Evolutionary conservation across 2,797 vertebrate genomes (phyloP).

Genomic region (Gastrophryne carolinensis): DNA sequence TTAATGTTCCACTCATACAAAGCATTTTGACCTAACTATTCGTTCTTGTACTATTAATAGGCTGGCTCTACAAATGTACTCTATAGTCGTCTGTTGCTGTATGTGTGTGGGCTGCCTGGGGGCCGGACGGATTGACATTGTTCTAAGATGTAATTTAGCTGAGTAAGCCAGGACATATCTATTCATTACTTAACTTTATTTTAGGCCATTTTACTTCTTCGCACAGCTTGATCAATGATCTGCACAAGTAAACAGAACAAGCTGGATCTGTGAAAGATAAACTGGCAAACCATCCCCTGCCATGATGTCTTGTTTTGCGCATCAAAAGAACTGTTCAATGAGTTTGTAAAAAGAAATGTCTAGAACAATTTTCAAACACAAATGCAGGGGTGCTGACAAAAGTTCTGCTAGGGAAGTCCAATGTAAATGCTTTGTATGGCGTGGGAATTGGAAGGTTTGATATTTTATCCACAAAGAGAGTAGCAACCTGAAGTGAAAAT

Average conservation of each 20-base stretch:
- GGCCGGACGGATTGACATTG: slow-evolving; percentile 32
- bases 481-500: too few species aligned
- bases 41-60: slow-evolving; percentile 22
- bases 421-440: too few species aligned
- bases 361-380: too few species aligned
- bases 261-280: background rate
- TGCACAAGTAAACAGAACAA: background rate
- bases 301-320: too few species aligned
- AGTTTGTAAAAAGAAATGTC: too few species aligned
- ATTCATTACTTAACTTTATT: slow-evolving; percentile 28
- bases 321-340: too few species aligned
- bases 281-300: background rate
- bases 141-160: slow-evolving; percentile 42
- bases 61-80: slow-evolving; percentile 19
- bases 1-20: slow-evolving; percentile 27
- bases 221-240: background rate
- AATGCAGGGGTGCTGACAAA: too few species aligned
- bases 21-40: slow-evolving; percentile 7
- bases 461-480: too few species aligned
- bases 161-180: slow-evolving; percentile 23
- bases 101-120: slow-evolving; percentile 28
- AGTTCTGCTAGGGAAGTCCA: too few species aligned
- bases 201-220: slow-evolving; percentile 14
- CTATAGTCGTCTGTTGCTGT: slow-evolving; percentile 4
- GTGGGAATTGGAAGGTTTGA: too few species aligned